phyloP scores from a whole-genome alignment of 1,140 invertebrate species.

The Solenopsis fugax region DNA sequence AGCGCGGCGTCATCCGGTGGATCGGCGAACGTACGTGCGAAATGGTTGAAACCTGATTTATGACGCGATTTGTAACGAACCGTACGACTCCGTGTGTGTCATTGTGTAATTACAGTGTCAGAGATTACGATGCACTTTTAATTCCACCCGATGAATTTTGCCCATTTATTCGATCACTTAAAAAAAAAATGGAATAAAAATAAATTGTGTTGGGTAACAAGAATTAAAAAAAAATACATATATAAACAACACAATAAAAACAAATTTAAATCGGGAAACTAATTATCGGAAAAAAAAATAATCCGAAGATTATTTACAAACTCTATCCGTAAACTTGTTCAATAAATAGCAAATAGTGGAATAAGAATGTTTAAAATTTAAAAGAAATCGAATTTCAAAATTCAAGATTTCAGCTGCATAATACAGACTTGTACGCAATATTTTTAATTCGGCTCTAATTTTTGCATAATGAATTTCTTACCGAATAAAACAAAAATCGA shows the following conservation, averaged over 20 bases:
- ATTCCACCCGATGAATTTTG: conserved; percentile 14
- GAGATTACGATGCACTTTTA: conserved; percentile 37
- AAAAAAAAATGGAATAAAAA: neutral
- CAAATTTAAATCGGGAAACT: neutral
- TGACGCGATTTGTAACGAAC: conserved; percentile 46
- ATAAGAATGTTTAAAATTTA: neutral
- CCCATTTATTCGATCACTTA: neutral
- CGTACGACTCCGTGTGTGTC: conserved; percentile 24
- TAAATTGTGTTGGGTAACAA: neutral
- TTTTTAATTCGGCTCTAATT: neutral
- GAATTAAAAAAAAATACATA: neutral
- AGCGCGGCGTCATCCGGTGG: conserved; percentile 56
- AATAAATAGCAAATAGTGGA: neutral
- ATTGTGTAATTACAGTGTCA: conserved; percentile 55
- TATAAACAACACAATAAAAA: neutral
- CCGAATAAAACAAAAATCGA: neutral
- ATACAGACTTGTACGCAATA: neutral
- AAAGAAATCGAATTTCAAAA: neutral
- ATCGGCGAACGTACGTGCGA: conserved; percentile 41
- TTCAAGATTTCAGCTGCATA: no score
- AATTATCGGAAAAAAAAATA: neutral
- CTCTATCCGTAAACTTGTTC: neutral
- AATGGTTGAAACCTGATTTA: conserved; percentile 58
- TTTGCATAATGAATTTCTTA: neutral
- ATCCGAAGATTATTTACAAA: neutral